Evolutionary conservation across 1,140 invertebrate species (phyloP).

Genomic region (Drosophila tsacasi): DNA sequence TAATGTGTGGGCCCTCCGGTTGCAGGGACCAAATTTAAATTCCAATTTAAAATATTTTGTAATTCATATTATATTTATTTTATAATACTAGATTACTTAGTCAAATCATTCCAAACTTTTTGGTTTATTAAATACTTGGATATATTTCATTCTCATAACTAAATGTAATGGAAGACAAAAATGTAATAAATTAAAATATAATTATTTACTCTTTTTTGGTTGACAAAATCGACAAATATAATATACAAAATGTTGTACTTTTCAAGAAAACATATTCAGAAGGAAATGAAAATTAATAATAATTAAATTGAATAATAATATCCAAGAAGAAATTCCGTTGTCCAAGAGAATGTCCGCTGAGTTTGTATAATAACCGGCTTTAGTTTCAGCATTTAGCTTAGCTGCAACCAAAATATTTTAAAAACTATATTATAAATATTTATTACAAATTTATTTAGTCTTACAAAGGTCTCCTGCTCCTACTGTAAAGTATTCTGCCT

Average conservation of each 20-base stretch:
- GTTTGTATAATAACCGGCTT: slow-evolving; percentile 19
- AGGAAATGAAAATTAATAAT: not conserved
- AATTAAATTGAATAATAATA: slow-evolving; percentile 2
- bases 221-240: not conserved
- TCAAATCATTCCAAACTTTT: too few relatives aligned
- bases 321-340: slow-evolving; percentile 1
- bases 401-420: not conserved
- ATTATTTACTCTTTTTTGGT: not conserved
- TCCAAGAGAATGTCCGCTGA: not conserved
- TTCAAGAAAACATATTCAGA: not conserved
- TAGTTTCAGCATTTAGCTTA: slow-evolving; percentile 6
- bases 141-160: not conserved
- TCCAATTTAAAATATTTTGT: too few relatives aligned
- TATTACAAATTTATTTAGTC: not conserved
- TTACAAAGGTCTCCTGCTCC: not conserved
- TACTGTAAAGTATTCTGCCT: slow-evolving; percentile 4
- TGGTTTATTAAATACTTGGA: not conserved
- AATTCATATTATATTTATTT: too few relatives aligned
- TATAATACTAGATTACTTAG: too few relatives aligned
- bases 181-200: not conserved
- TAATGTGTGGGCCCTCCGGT: too few relatives aligned
- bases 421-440: not conserved
- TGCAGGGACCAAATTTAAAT: too few relatives aligned
- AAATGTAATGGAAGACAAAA: not conserved
- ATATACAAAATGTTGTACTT: not conserved